A percentile compares a stretch with the other conserved stretches of the same genome.
Evolutionary conservation across 1,140 invertebrate species (phyloP).

Genomic region (Orchesella cincta): DNA sequence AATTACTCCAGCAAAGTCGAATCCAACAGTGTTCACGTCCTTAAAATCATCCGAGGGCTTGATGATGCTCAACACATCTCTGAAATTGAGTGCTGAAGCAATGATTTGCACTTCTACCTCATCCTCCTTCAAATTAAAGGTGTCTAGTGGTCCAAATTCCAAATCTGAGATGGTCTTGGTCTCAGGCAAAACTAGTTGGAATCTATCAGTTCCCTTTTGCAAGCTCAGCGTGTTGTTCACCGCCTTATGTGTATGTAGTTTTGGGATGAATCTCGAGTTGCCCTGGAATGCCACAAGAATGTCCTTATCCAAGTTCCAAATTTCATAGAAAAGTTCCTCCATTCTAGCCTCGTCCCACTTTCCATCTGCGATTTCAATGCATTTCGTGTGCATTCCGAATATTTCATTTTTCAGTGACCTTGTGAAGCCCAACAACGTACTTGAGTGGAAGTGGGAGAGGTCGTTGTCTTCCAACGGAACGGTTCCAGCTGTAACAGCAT

Average conservation of each 20-base stretch:
- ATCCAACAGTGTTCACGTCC: not conserved
- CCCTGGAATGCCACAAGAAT: not conserved
- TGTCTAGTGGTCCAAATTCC: not conserved
- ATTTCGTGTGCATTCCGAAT: not conserved
- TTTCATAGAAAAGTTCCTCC: not conserved
- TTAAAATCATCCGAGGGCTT: constrained; percentile 12
- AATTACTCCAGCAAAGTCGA: constrained; percentile 16
- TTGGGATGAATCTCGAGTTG: not conserved
- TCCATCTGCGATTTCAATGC: not conserved
- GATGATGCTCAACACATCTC: not conserved
- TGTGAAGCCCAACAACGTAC: not conserved
- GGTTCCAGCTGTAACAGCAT: not conserved
- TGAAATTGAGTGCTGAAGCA: constrained; percentile 2
- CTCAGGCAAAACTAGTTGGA: not conserved
- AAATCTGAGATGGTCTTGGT: not conserved
- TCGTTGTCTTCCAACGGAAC: not conserved
- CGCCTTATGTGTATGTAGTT: not conserved
- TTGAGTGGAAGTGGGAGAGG: not conserved
- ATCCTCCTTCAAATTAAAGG: not conserved
- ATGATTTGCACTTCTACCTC: not conserved
- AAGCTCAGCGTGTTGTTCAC: not conserved
- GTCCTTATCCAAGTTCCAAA: not conserved
- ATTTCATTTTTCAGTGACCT: not conserved
- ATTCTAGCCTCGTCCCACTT: not conserved
- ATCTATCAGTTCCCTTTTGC: not conserved